These are phyloP conservation scores for Hemithea aestivaria DNA, from an alignment of 2,888 invertebrate genomes.

Conservation along the genomic window DNA sequence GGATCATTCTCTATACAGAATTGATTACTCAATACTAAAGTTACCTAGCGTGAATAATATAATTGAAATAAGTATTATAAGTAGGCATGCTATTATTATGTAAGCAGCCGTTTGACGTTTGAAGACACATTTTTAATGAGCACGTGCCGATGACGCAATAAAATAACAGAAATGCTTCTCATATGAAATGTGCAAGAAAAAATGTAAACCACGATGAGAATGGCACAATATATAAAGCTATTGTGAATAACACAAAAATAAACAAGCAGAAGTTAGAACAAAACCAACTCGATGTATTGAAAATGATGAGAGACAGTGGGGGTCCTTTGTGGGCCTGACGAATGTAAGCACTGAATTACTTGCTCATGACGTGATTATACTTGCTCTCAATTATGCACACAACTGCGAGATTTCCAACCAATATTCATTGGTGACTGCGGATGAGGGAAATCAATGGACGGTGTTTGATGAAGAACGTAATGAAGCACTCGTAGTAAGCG, in stretches of 20 bases:
- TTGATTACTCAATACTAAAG: no score
- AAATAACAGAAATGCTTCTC: slow-evolving; percentile 26
- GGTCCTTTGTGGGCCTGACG: slow-evolving; percentile 34
- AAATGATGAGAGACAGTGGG: slow-evolving; percentile 33
- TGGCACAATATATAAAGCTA: slow-evolving; percentile 42
- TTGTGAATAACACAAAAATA: slow-evolving; percentile 38
- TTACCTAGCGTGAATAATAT: no score
- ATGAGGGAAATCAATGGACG: no score
- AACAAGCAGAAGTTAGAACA: slow-evolving; percentile 49
- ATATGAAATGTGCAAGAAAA: slow-evolving; percentile 34
- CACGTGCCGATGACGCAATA: slow-evolving; percentile 28
- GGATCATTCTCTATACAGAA: no score
- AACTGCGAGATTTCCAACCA: slow-evolving; percentile 62
- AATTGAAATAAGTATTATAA: no score
- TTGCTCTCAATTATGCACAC: slow-evolving; percentile 60
- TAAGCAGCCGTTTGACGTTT: no score
- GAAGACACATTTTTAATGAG: slow-evolving; percentile 31
- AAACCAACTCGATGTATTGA: slow-evolving; percentile 34
- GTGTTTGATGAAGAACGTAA: no score
- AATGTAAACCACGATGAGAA: slow-evolving; percentile 34
- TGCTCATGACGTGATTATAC: slow-evolving; percentile 56
- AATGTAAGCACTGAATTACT: slow-evolving; percentile 48
- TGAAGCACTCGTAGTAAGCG: no score
- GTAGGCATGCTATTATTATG: no score
- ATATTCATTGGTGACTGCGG: no score